Percentiles rank a stretch among this genome's conserved stretches.
phyloP scores from a whole-genome alignment of 2,888 invertebrate species.

The Nasonia oneida region DNA sequence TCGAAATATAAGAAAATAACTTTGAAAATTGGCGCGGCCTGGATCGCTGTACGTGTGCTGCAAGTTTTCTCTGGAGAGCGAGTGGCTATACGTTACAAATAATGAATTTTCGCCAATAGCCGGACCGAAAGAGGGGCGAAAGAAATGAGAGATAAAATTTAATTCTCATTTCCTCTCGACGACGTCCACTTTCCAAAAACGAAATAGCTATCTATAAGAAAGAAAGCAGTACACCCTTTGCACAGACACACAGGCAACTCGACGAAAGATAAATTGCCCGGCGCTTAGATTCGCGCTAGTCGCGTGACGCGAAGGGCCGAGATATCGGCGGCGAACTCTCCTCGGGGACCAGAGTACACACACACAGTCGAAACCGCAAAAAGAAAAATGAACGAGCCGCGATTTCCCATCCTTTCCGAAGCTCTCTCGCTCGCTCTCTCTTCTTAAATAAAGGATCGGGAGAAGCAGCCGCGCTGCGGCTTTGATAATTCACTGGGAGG shows the following conservation, averaged over 20 bases:
- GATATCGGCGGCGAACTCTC: slow-evolving; percentile 52
- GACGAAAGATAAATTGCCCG: slow-evolving; percentile 60
- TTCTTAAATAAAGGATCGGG: slow-evolving; percentile 4
- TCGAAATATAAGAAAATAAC: slow-evolving; percentile 46
- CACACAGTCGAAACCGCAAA: neutral
- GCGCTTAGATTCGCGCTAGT: slow-evolving; percentile 55
- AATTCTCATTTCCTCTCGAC: neutral
- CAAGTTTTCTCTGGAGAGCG: neutral
- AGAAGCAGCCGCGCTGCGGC: slow-evolving; percentile 1
- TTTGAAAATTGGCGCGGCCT: slow-evolving; percentile 27
- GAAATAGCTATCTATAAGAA: neutral
- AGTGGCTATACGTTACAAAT: neutral
- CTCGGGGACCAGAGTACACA: slow-evolving; percentile 32
- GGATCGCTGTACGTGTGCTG: neutral
- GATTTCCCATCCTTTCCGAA: neutral
- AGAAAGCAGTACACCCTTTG: neutral
- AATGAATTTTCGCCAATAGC: neutral
- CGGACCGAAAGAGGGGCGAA: neutral
- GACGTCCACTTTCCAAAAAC: neutral
- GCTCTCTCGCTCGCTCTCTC: slow-evolving; percentile 24
- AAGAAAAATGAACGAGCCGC: slow-evolving; percentile 53
- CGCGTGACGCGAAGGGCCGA: slow-evolving; percentile 42
- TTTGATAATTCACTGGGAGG: slow-evolving; percentile 48
- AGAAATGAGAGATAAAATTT: neutral
- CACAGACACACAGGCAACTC: slow-evolving; percentile 15